phyloP scores from a whole-genome alignment of 2,113 vertebrate species.

The Apeltes quadracus region DNA sequence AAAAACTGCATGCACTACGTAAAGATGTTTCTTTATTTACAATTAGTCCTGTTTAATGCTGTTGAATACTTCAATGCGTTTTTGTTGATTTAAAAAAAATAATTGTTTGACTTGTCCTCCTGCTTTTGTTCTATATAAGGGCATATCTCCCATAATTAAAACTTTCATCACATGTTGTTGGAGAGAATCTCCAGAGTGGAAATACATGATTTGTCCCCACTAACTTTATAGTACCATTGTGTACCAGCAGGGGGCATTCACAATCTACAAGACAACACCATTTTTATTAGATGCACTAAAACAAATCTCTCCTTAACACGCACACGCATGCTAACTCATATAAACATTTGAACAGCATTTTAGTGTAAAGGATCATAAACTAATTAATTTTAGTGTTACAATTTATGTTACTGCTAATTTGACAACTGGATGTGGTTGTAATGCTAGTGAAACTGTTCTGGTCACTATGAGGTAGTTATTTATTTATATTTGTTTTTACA shows the following conservation, averaged over 20 bases:
- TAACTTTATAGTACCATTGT: conserved; percentile 4
- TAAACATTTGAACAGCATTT: neutral
- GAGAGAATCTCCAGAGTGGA: too few relatives aligned
- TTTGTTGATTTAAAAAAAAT: neutral
- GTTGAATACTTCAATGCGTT: neutral
- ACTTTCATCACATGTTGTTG: neutral
- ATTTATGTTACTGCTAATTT: neutral
- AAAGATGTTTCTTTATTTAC: neutral
- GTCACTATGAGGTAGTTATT: neutral
- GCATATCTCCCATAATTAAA: neutral
- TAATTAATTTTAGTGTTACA: neutral
- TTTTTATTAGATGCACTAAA: neutral
- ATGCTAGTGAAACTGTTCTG: neutral
- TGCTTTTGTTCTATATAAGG: neutral
- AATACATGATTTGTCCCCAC: neutral
- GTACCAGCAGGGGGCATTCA: conserved; percentile 60
- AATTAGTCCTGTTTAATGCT: neutral
- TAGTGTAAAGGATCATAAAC: neutral
- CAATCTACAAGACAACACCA: conserved; percentile 15
- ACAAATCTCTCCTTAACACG: too few relatives aligned
- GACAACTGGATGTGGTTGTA: neutral
- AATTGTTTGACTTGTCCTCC: neutral
- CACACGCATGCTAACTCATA: neutral
- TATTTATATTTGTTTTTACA: neutral
- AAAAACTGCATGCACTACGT: neutral